phyloP scores from a whole-genome alignment of 2,113 vertebrate species.

The Sorex fumeus region DNA sequence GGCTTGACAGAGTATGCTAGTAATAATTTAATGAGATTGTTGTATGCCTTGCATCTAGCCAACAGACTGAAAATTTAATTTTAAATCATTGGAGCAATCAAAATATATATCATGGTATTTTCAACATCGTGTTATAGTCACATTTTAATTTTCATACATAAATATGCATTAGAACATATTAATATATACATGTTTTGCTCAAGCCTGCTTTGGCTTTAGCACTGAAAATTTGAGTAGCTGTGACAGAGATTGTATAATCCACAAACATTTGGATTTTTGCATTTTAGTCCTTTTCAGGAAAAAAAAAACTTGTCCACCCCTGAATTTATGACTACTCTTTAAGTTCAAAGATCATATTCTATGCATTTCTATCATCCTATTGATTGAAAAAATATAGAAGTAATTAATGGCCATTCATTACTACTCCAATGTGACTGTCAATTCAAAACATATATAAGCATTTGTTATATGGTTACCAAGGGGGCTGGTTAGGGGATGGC shows the following conservation, averaged over 20 bases:
- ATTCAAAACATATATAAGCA: not conserved
- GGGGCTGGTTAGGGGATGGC: too few species aligned
- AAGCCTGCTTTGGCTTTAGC: not conserved
- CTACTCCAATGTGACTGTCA: not conserved
- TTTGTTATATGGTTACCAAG: not conserved
- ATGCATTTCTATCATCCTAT: not conserved
- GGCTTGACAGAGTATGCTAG: not conserved
- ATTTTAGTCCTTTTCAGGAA: not conserved
- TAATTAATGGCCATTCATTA: not conserved
- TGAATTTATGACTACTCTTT: constrained; percentile 2
- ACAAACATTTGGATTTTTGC: constrained; percentile 1
- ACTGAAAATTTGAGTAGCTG: not conserved
- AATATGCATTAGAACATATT: not conserved
- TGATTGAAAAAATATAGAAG: not conserved
- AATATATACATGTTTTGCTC: not conserved
- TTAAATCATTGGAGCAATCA: not conserved
- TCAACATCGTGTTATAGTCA: constrained; percentile 53
- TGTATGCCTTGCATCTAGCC: not conserved
- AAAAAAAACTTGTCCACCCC: not conserved
- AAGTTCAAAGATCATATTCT: not conserved
- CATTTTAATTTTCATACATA: constrained; percentile 41
- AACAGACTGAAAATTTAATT: not conserved
- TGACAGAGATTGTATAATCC: not conserved
- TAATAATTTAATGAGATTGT: not conserved
- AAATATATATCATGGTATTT: not conserved